phyloP scores from a whole-genome alignment of 2,888 invertebrate genomes.

The Lasioglossum villosulum region DNA sequence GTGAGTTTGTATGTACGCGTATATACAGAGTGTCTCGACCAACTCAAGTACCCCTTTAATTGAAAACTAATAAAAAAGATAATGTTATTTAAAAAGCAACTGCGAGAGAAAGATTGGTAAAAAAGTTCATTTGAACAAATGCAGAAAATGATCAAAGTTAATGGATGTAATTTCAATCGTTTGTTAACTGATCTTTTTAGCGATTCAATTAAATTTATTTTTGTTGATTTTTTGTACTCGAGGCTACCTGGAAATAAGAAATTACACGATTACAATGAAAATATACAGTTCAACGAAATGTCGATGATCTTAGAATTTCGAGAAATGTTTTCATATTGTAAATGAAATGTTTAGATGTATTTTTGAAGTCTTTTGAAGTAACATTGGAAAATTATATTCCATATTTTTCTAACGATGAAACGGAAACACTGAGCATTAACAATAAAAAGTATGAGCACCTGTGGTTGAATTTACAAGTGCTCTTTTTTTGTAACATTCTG shows the following conservation, averaged over 20 bases:
- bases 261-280: too few relatives aligned
- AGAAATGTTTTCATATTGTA: not conserved
- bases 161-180: too few relatives aligned
- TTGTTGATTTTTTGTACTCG: not conserved
- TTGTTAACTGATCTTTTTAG: not conserved
- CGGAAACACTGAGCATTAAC: not conserved
- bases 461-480: not conserved
- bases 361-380: not conserved
- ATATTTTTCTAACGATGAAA: not conserved
- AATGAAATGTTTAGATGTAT: not conserved
- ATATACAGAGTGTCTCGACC: not conserved
- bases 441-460: not conserved
- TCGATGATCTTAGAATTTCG: not conserved
- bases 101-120: not conserved
- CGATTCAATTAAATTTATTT: not conserved
- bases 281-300: too few relatives aligned
- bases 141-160: not conserved
- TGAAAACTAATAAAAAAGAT: not conserved
- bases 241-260: not conserved
- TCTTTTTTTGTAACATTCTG: not conserved
- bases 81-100: not conserved
- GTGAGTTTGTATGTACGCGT: conserved; percentile 77
- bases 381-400: not conserved
- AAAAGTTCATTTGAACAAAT: not conserved
- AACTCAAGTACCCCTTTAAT: not conserved